Percentiles rank a stretch among this genome's conserved stretches.
phyloP scores from a whole-genome alignment of 2,888 invertebrate species.

The Netelia fuscicornis region DNA sequence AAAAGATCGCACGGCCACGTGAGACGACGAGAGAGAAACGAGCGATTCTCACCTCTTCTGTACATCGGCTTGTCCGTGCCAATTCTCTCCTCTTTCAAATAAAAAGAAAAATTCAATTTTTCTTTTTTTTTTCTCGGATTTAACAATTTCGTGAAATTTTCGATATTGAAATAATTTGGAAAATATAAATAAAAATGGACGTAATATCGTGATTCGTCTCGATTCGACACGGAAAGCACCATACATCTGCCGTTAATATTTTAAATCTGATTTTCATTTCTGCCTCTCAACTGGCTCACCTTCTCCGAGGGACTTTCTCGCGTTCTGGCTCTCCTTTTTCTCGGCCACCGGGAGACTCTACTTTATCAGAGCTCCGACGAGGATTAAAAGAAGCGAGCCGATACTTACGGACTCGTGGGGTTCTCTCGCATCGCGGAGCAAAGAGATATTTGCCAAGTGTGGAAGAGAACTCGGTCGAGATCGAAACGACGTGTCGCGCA shows the following conservation, averaged over 20 bases:
- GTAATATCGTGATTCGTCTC: neutral
- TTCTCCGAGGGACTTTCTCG: constrained; percentile 60
- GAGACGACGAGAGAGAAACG: constrained; percentile 26
- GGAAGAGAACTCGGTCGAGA: constrained; percentile 16
- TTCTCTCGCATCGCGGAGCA: constrained; percentile 42
- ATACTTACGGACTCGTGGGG: neutral
- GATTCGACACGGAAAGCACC: neutral
- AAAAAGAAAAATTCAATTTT: neutral
- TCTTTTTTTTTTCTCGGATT: neutral
- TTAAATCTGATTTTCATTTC: constrained; percentile 57
- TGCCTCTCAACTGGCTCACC: constrained; percentile 58
- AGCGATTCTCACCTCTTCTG: constrained; percentile 33
- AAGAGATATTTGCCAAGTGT: constrained; percentile 36
- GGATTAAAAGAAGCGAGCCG: constrained; percentile 50
- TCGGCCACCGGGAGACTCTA: constrained; percentile 1
- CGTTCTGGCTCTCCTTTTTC: constrained; percentile 39
- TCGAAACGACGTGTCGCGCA: constrained; percentile 34
- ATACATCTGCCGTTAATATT: constrained; percentile 13
- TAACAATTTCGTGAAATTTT: neutral
- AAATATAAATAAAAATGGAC: neutral
- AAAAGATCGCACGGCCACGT: constrained; percentile 42
- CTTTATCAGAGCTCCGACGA: constrained; percentile 44
- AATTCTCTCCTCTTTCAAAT: constrained; percentile 2
- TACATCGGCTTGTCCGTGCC: neutral
- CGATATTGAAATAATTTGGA: neutral